A percentile compares a stretch with the other conserved stretches of the same genome.
phyloP scores from a whole-genome alignment of 2,888 invertebrate genomes.

The Tiphia femorata region DNA sequence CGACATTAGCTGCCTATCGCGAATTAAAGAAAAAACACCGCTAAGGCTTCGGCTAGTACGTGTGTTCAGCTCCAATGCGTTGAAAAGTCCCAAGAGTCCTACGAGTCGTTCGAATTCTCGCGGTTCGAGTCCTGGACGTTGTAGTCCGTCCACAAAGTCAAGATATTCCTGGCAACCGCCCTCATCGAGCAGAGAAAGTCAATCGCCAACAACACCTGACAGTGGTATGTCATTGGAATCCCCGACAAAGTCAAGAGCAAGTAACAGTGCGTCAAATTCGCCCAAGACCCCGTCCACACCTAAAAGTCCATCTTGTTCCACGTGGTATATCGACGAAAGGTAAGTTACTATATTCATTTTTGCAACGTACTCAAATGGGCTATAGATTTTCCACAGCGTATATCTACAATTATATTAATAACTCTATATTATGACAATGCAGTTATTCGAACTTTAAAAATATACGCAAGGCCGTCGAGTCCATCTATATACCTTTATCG shows the following conservation, averaged over 20 bases:
- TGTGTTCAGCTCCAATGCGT: slow-evolving; percentile 33
- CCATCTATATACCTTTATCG: too few relatives aligned
- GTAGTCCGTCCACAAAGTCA: slow-evolving; percentile 31
- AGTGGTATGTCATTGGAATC: slow-evolving; percentile 25
- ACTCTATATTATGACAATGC: not conserved
- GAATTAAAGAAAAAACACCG: slow-evolving; percentile 30
- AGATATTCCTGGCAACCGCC: slow-evolving; percentile 48
- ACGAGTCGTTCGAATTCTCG: slow-evolving; percentile 34
- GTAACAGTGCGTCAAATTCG: slow-evolving; percentile 2
- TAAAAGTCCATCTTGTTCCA: slow-evolving; percentile 11
- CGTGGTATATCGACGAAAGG: slow-evolving; percentile 26
- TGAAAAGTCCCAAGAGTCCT: slow-evolving; percentile 41
- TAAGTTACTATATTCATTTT: slow-evolving; percentile 23
- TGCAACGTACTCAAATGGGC: not conserved
- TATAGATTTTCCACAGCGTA: too few relatives aligned
- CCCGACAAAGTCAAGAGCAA: slow-evolving; percentile 9
- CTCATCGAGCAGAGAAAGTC: slow-evolving; percentile 16
- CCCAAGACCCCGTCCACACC: slow-evolving; percentile 21
- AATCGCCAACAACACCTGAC: slow-evolving; percentile 23
- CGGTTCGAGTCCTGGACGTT: slow-evolving; percentile 32
- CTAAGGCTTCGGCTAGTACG: slow-evolving; percentile 45
- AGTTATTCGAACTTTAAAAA: not conserved
- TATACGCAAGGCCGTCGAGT: too few relatives aligned
- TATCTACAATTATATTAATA: too few relatives aligned
- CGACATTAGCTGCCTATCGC: slow-evolving; percentile 12